A percentile compares a stretch with the other conserved stretches of the same genome.
These are phyloP conservation scores for Chrysopa pallens DNA, from an alignment of 1,140 invertebrate species.

Conservation along the genomic window DNA sequence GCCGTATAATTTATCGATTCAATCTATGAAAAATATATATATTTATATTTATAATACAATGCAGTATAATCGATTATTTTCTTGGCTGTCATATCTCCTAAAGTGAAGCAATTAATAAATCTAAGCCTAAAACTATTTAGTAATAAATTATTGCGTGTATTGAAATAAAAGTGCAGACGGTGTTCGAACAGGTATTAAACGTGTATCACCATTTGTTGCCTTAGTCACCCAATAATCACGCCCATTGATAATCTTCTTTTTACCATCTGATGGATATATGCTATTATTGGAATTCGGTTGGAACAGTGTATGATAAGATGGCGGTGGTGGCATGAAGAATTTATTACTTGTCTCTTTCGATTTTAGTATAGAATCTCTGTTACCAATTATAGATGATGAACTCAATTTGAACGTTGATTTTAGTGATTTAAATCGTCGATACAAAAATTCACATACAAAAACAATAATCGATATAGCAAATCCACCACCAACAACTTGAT, in stretches of 20 bases:
- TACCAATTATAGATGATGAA: slow-evolving; percentile 2
- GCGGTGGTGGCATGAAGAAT: slow-evolving; percentile 25
- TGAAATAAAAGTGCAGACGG: slow-evolving; percentile 57
- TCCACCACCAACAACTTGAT: slow-evolving; percentile 45
- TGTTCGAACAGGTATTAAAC: slow-evolving; percentile 45
- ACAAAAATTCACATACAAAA: slow-evolving; percentile 40
- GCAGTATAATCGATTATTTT: no score
- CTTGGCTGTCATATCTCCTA: no score
- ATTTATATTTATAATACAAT: no score
- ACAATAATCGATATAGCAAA: slow-evolving; percentile 35
- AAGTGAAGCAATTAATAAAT: no score
- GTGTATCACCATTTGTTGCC: slow-evolving; percentile 32
- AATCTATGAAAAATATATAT: no score
- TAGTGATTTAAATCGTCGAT: slow-evolving; percentile 12
- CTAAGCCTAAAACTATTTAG: no score
- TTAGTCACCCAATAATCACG: slow-evolving; percentile 49
- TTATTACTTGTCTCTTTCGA: background rate
- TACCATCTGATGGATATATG: slow-evolving; percentile 17
- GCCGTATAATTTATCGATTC: no score
- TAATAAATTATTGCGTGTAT: slow-evolving; percentile 16
- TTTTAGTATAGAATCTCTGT: no score
- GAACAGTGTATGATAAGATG: slow-evolving; percentile 33
- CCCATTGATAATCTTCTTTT: slow-evolving; percentile 45
- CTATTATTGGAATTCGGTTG: slow-evolving; percentile 21
- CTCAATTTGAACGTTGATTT: slow-evolving; percentile 5